Percentiles rank a stretch among this genome's conserved stretches.
Evolutionary conservation across 2,113 vertebrate genomes (phyloP).

Genomic region (Cebus imitator): DNA sequence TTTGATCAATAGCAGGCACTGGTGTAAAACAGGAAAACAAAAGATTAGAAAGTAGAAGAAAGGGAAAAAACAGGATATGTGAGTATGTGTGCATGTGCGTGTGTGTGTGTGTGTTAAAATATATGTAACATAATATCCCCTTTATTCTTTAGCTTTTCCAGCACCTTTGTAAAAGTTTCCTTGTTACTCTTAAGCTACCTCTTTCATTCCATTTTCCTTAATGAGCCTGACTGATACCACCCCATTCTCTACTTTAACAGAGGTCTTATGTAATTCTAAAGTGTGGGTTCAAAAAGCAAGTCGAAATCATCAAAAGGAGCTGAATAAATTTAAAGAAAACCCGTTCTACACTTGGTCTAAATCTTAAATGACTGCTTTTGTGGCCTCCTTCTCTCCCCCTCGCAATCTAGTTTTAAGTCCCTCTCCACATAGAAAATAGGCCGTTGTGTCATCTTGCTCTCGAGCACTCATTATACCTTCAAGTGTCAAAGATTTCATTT

Average conservation of each 20-base stretch:
- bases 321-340: constrained; percentile 56
- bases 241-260: constrained; percentile 8
- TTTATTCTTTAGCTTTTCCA: constrained; percentile 14
- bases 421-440: constrained; percentile 43
- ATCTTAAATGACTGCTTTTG: constrained; percentile 35
- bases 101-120: background rate
- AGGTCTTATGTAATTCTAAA: constrained; percentile 45
- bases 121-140: background rate
- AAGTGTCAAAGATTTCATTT: constrained; percentile 66
- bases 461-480: constrained; percentile 44
- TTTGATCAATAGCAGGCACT: background rate
- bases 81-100: background rate
- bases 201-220: constrained; percentile 12
- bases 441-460: constrained; percentile 32
- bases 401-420: constrained; percentile 32
- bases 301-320: constrained; percentile 39
- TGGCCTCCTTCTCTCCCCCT: constrained; percentile 13
- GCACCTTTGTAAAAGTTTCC: background rate
- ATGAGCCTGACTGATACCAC: background rate
- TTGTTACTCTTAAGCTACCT: background rate
- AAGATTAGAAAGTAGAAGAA: background rate
- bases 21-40: background rate
- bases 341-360: constrained; percentile 44
- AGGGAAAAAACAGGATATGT: background rate
- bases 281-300: background rate